phyloP scores from a whole-genome alignment of 2,797 vertebrate genomes.

The Phalanger gymnotis region DNA sequence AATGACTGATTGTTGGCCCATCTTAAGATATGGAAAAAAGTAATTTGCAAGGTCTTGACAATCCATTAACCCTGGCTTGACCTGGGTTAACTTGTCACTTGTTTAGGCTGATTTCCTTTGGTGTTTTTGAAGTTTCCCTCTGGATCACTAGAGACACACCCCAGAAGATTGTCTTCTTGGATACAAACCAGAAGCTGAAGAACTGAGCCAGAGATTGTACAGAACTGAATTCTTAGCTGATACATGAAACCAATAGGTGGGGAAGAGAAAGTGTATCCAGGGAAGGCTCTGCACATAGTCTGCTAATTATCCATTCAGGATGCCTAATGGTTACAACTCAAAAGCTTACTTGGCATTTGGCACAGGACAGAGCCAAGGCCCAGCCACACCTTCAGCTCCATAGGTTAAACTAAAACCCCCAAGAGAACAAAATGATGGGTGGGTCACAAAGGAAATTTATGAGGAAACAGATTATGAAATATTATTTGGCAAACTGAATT shows the following conservation, averaged over 20 bases:
- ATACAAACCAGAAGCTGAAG: slow-evolving; percentile 25
- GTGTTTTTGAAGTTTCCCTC: slow-evolving; percentile 31
- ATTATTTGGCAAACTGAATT: neutral
- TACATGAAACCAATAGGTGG: neutral
- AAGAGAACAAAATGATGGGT: neutral
- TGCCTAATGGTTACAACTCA: neutral
- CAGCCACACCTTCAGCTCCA: neutral
- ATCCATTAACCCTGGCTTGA: neutral
- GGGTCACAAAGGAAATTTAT: neutral
- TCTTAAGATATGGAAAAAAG: neutral
- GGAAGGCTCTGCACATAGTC: neutral
- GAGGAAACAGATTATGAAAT: neutral
- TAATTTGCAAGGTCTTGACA: neutral
- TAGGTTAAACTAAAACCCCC: neutral
- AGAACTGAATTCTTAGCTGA: slow-evolving; percentile 6
- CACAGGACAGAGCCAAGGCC: neutral
- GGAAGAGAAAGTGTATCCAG: slow-evolving; percentile 4
- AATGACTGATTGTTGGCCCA: neutral
- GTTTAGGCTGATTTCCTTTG: slow-evolving; percentile 8
- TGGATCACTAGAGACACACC: slow-evolving; percentile 19
- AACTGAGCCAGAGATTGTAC: slow-evolving; percentile 8
- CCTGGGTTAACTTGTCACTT: neutral
- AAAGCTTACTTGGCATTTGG: neutral
- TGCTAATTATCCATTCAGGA: neutral
- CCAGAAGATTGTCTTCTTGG: slow-evolving; percentile 47